Base-by-base conservation (phyloP, 2,888 invertebrate genomes). In the Thelaira solivaga region DNA sequence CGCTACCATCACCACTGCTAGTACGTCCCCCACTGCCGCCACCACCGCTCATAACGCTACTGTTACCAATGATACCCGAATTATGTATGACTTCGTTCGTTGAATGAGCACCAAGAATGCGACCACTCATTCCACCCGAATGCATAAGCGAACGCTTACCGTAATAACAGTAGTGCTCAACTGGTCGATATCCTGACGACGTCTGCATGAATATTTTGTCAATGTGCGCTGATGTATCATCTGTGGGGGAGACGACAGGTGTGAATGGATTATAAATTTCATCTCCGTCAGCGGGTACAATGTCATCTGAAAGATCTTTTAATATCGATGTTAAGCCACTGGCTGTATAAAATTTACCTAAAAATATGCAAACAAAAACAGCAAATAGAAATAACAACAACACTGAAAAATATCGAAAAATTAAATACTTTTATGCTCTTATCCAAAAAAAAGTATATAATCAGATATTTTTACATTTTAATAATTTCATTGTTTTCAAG, bases 221-320 rank as follows among this genome's bases (percentile, higher is more conserved):
- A 81, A 89, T 88, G 82, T 88, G 86, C 80, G 88, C 84, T 83
- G 88, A 86, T 82, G 87, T 86, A 83, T 88, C 88, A 77, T 88
- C 86, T 41, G 89, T 88, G 82, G 89, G 89, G 64, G 89, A 89
- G 81, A 89, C 88, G 80, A 89, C 89, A 76, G 89, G 89, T 82
- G 89, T 89, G 83, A 89, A 89, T 82, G 89, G 89, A 86, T 89
- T 89, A 84, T 89, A 89, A 82, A 89, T 89, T 83, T 89, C 89
- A 81, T 89, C 89, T 67, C 88, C 89, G 73, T 87, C 86, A 55
- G 84, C 85, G 67, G 89, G 89, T 57, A 89, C 85, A 78, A 89
- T 88, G 83, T 89, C 89, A 81, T 89, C 89, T 61, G 89, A 87
- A 83, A 89, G 85, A 80, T 89, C 89, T 82, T 88, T 88, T 59